Percentiles rank a stretch among this genome's conserved stretches.
Evolutionary conservation across 2,888 invertebrate species (phyloP).

Genomic region (Conomelus anceps): DNA sequence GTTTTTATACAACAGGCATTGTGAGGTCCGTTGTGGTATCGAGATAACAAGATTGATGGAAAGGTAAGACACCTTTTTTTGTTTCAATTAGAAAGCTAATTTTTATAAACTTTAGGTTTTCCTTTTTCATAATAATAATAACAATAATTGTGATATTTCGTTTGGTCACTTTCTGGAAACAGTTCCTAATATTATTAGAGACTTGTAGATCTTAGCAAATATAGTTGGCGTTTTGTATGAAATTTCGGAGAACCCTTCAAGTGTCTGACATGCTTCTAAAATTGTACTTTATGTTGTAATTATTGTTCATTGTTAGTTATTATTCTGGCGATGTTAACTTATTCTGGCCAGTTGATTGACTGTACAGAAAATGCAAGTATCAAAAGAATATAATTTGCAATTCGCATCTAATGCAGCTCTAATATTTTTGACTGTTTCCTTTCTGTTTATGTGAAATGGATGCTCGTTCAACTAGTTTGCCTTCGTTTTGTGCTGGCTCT

Average conservation of each 20-base stretch:
- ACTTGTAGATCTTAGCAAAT: not conserved
- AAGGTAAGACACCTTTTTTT: conserved; percentile 76
- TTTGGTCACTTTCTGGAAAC: not conserved
- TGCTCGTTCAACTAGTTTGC: not conserved
- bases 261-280: not conserved
- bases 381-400: not conserved
- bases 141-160: not conserved
- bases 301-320: not conserved
- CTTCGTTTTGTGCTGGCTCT: not conserved
- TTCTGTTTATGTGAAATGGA: not conserved
- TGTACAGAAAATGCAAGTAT: not conserved
- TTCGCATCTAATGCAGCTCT: not conserved
- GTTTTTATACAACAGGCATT: conserved; percentile 35
- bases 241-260: not conserved
- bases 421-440: not conserved
- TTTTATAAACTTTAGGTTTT: not conserved
- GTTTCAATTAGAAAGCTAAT: conserved; percentile 53
- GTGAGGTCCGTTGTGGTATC: conserved; percentile 36
- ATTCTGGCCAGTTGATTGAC: not conserved
- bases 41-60: conserved; percentile 58
- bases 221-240: not conserved
- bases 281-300: not conserved
- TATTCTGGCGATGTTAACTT: not conserved
- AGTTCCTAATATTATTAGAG: not conserved
- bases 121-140: not conserved